These are phyloP conservation scores for Amorpha juglandis DNA, from an alignment of 2,888 invertebrate genomes.

Conservation along the genomic window DNA sequence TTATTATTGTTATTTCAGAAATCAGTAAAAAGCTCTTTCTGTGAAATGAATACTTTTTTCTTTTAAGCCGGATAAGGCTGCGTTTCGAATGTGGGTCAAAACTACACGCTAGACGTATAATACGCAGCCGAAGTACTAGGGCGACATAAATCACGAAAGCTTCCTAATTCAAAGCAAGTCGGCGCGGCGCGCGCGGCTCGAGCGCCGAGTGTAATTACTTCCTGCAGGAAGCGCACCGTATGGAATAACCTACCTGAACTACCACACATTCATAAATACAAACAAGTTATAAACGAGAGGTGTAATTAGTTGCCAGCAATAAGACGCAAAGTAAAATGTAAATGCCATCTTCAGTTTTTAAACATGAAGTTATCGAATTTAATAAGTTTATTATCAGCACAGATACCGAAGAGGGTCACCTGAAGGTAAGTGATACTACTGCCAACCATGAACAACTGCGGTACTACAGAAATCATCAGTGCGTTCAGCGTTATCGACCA, in stretches of 20 bases:
- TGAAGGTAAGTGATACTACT: too few species aligned
- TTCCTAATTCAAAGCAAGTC: conserved; percentile 55
- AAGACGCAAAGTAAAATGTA: too few species aligned
- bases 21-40: too few species aligned
- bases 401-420: too few species aligned
- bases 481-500: too few species aligned
- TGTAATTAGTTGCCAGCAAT: conserved; percentile 14
- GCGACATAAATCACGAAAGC: conserved; percentile 55
- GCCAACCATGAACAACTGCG: too few species aligned
- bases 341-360: too few species aligned
- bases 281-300: conserved; percentile 52
- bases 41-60: neutral
- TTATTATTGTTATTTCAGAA: too few species aligned
- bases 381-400: too few species aligned
- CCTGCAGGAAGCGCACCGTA: conserved; percentile 65
- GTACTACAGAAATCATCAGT: too few species aligned
- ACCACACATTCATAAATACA: conserved; percentile 58
- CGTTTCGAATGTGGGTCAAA: conserved; percentile 25
- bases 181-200: conserved; percentile 42
- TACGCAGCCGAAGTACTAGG: conserved; percentile 45
- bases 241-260: conserved; percentile 61
- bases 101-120: conserved; percentile 7
- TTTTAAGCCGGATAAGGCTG: neutral
- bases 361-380: too few species aligned
- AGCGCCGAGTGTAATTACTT: conserved; percentile 58